Evolutionary conservation across 2,113 vertebrate species (phyloP).

Genomic region (Oceanodroma tethys): DNA sequence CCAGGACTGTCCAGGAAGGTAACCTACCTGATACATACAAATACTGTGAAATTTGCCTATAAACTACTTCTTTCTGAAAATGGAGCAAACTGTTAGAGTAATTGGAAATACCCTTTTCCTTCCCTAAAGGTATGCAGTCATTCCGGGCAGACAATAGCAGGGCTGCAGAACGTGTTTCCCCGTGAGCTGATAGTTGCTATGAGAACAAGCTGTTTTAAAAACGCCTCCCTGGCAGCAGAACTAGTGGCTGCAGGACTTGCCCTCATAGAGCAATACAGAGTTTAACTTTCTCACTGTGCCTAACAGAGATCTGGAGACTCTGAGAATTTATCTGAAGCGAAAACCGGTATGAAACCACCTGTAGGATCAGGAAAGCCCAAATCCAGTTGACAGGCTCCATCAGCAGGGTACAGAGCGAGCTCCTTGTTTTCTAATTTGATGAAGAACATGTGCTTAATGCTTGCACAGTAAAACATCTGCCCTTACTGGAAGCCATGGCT

Average conservation of each 20-base stretch:
- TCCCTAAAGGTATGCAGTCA: not conserved
- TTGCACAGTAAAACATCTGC: not conserved
- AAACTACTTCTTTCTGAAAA: not conserved
- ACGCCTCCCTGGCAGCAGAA: not conserved
- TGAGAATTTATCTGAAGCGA: not conserved
- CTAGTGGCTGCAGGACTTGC: not conserved
- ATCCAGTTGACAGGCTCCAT: not conserved
- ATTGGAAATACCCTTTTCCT: not conserved
- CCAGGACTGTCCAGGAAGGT: not conserved
- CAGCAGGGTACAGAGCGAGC: not conserved
- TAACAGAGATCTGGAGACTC: not conserved
- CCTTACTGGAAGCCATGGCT: not conserved
- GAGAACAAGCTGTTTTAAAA: not conserved
- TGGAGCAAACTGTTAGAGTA: not conserved
- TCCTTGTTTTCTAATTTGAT: not conserved
- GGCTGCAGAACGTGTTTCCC: not conserved
- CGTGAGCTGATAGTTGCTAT: not conserved
- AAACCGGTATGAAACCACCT: not conserved
- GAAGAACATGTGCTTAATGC: not conserved
- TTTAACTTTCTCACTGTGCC: not conserved
- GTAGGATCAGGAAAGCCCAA: not conserved
- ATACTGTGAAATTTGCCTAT: not conserved
- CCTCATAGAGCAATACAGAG: fast-evolving
- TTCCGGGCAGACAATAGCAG: not conserved
- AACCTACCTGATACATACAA: too few species aligned